Evolutionary conservation across 2,888 invertebrate species (phyloP), one percentile per base, ranked within the genome.

Genomic region (Protodeltote pygarga): DNA sequence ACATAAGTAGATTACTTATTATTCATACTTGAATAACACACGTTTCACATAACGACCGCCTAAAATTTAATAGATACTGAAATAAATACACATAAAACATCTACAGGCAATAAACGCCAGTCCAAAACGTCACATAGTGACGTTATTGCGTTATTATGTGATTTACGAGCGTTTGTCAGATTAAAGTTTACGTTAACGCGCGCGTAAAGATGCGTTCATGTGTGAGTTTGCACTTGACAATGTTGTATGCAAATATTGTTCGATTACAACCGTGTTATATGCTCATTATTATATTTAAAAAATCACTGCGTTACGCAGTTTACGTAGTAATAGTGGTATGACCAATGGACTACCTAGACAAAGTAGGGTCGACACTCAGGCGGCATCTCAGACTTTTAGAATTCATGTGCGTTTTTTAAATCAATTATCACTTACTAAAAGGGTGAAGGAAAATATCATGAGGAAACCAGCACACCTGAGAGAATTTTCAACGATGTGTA

Each of bases 111-210:
- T 68, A 68, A 66, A 65, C 48, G 59, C 46, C 45, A 58, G 48
- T 65, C 27, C 17, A 21, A 25, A 54, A 45, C 39, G 51, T 68
- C 57, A 52, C 40, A 40, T 9, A 29, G 54, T 68, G 65, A 59
- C 62, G 38, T 65, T 66, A 66, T 68, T 66, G 54, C 66, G 66
- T 65, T 68, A 54, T 68, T 51, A 62, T 41, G 69, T 68, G 69
- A 66, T 66, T 66, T 66, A 66, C 54, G 69, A 66, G 50, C 54
- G 35, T 59, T 65, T 50, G 61, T 47, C 54, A 65, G 69, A 65
- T 58, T 68, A 66, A 64, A 65, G 47, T 65, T 58, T 50, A 58
- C 53, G 65, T 57, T 46, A 67, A 61, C 65, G 45, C 31, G 32
- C 41, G 27, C 41, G 68, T 65, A 50, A 65, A 54, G 44, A 31